Base-by-base conservation (phyloP, 2,113 vertebrate genomes). In the Forbesichthys agassizii region DNA sequence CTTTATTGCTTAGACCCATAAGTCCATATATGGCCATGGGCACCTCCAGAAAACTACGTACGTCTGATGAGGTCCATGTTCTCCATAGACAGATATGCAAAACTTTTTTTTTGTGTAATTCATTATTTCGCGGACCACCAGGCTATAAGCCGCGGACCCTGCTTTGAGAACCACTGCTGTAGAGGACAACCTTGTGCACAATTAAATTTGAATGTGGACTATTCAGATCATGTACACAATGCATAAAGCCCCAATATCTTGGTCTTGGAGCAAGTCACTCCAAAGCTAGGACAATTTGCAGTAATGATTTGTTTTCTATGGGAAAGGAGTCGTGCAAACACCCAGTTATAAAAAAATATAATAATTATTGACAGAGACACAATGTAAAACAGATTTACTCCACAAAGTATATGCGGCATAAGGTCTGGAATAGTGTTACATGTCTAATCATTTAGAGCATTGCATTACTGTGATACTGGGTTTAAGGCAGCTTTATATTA, bases 281-380 rank as follows among this genome's bases (percentile, higher is more conserved):
- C 61, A 82, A 79, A 84, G 84, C 78, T 71, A 82, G 80, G 82
- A 73, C 77, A 84, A 83, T 85, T 75, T 86, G 73, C 82, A 84
- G 81, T 78, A 71, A 73, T 71, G 58, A 71, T 86, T 74, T 68
- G 76, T 86, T 88, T 87, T 74, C 79, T 64, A 51, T 59, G 48
- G 63, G 56, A 59, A 33, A 67, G 49, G 74, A 62, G 65, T 72
- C 62, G 63, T 74, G 61, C 78, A 78, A 68, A 79, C 58, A 79
- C 81, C 83, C 76, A 71, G 81, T 67, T 42, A 42, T 42, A 42
- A 42, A 42, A 42, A 42, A 42, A 42, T 6, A 80, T 47, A 52
- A 75, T 69, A 85, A 73, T 74, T 80, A 85, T 80, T 80, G 74
- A 85, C 81, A 84, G 78, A 75, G 68, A 64, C 71, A 57, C 69